Base-by-base conservation (phyloP, 2,113 vertebrate species). In the Macrotis lagotis region DNA sequence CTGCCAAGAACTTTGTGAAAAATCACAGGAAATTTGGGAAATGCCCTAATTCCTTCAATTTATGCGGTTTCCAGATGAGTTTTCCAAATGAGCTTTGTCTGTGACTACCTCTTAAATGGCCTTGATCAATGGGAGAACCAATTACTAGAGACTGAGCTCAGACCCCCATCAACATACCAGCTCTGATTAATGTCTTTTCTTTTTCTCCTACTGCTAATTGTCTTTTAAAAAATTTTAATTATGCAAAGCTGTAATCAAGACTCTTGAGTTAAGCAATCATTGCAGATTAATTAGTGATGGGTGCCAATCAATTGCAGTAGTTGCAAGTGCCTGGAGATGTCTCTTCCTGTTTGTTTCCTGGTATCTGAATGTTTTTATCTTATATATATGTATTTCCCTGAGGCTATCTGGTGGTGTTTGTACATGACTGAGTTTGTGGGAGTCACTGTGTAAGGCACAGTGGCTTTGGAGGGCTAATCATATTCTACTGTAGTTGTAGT, bases 191-290 rank as follows among this genome's bases (percentile, higher is more conserved):
- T 16, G n/a, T 6, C 83, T 83, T 59, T 83, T 92, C 93, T 90
- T 37, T 92, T 8, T 16, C 51, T 0, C 90, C 94, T 9, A 7
- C 91, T 0, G 91, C 59, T 50, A 47, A 92, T 83, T 92, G 91
- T 92, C 48, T n/a, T 92, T 92, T 83, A 7, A 44, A 44, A 83
- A 8, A 24, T 50, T 92, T 92, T 95, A 97, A 97, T 98, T 98
- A 98, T 98, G 97, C 96, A 95, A 95, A 98, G 95, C 95, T 95
- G 97, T 97, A 98, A 98, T 98, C 97, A 98, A 98, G 97, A 94
- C 97, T 66, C 92, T 89, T 96, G 97, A 97, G 98, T 98, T 97
- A 97, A 97, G 91, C 95, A 91, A 96, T 98, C 97, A 93, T 97
- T 94, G 96, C 93, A 96, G 96, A 95, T 98, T 98, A 98, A 98